Evolutionary conservation across 2,797 vertebrate genomes (phyloP), one percentile per base, ranked within the genome.

Genomic region (Chrysocyon brachyurus): DNA sequence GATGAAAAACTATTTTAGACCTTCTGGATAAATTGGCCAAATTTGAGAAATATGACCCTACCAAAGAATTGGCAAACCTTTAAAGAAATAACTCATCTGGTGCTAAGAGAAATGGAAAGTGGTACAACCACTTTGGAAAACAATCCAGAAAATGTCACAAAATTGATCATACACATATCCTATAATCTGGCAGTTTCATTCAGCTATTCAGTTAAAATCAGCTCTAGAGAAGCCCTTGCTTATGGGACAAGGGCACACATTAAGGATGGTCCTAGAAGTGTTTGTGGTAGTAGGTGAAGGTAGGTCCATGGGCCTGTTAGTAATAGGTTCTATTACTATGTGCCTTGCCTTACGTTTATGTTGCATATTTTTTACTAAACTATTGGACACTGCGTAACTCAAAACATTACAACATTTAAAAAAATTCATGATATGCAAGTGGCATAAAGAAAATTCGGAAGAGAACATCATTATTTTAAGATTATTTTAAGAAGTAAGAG

Each of bases 331-430:
- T 68, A 7, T 33, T 28, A 26, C 40, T 91, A 0, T 10, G 28
- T 56, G 16, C n/a, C 26, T 84, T 97, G 26, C 61, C 54, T 87
- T 91, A 21, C 16, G 2, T 82, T 94, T 94, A 21, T 28, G 16
- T 49, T 63, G 36, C 21, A 52, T 82, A 64, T 86, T 88, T 75
- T 57, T 36, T 70, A 91, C 46, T 17, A 81, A 61, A 59, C 31
- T 46, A 87, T 91, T 40, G 88, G 88, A 85, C 33, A 31, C 9
- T 88, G 40, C 14, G 87, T 89, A 89, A 92, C 66, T 87, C 92
- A 90, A 87, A 87, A 84, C 16, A 73, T 54, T 70, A 90, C 57
- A 79, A 84, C 31, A 40, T 59, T 28, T n/a, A 8, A 77, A 90
- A 46, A 95, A 91, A 64, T n/a, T 33, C 57, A 87, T 77, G 36